Evolutionary conservation across 2,797 vertebrate genomes (phyloP).

Genomic region (Neosalanx taihuensis): DNA sequence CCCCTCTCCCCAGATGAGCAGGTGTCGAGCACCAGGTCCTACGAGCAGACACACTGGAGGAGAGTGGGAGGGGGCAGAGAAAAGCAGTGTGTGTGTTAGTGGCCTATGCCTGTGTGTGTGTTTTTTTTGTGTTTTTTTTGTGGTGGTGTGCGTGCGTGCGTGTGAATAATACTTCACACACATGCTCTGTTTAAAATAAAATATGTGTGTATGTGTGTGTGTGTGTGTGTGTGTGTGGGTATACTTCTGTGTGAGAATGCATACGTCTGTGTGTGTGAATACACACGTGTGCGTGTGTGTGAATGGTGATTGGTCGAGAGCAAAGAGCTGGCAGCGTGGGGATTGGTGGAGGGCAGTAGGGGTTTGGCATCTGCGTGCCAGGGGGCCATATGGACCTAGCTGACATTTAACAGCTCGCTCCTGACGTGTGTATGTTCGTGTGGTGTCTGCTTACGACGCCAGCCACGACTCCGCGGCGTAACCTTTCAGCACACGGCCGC

Average conservation of each 20-base stretch:
- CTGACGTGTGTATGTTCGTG: slow-evolving; percentile 9
- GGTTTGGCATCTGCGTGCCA: slow-evolving; percentile 39
- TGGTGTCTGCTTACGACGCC: slow-evolving; percentile 15
- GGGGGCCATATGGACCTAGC: slow-evolving; percentile 49
- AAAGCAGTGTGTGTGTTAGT: not conserved
- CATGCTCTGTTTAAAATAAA: slow-evolving; percentile 2
- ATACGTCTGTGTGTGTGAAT: not conserved
- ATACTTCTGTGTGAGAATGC: not conserved
- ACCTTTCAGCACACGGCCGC: slow-evolving; percentile 35
- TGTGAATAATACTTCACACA: not conserved
- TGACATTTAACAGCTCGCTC: slow-evolving; percentile 50
- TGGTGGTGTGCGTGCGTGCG: slow-evolving; percentile 8
- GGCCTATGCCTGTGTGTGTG: not conserved
- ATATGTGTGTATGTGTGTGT: slow-evolving; percentile 1
- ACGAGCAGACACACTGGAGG: not conserved
- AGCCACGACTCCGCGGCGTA: slow-evolving; percentile 26
- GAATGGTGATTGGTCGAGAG: slow-evolving; percentile 16
- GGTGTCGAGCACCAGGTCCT: slow-evolving; percentile 13
- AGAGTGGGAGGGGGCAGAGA: not conserved
- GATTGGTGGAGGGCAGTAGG: slow-evolving; percentile 24
- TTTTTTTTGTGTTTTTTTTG: not conserved
- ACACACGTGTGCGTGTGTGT: not conserved
- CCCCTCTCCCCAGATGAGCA: slow-evolving; percentile 10
- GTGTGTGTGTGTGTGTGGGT: slow-evolving; percentile 10
- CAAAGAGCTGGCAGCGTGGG: slow-evolving; percentile 8